Conservation (phyloP, 37 sponge, comb jelly and placozoan species). For the Aphrocallistes beatrix region DNA sequence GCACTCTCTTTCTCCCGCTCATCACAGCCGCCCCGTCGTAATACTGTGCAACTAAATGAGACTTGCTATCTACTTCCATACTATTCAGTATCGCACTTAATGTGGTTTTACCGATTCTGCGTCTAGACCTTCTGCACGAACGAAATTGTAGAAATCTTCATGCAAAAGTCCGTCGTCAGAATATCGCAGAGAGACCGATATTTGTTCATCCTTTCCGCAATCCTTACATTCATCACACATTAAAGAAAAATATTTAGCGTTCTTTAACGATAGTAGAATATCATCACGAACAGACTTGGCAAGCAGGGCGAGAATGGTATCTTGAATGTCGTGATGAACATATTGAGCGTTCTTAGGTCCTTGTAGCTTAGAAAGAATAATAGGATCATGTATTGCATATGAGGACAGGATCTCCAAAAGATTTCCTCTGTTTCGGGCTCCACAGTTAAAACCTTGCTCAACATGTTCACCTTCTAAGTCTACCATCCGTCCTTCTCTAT, state of each 20-base stretch:
- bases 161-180: neutral
- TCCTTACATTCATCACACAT: constrained; percentile 9
- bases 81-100: neutral
- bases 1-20: neutral
- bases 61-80: constrained; percentile 2
- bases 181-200: constrained; percentile 11
- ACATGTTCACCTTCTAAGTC: neutral
- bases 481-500: neutral
- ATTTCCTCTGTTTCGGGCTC: constrained; percentile 18
- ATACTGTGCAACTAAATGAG: constrained; percentile 13
- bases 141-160: constrained; percentile 17
- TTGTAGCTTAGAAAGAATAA: neutral
- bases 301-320: constrained; percentile 15
- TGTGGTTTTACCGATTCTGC: neutral
- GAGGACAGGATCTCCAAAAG: constrained; percentile 17
- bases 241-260: neutral
- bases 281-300: neutral
- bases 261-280: neutral
- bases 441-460: constrained; percentile 17
- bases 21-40: constrained; percentile 4
- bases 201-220: neutral
- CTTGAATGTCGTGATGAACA: constrained; percentile 3
- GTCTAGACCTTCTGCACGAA: neutral
- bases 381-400: neutral
- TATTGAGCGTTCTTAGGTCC: neutral